phyloP scores from a whole-genome alignment of 2,888 invertebrate species.

The Nemotelus pantherinus region DNA sequence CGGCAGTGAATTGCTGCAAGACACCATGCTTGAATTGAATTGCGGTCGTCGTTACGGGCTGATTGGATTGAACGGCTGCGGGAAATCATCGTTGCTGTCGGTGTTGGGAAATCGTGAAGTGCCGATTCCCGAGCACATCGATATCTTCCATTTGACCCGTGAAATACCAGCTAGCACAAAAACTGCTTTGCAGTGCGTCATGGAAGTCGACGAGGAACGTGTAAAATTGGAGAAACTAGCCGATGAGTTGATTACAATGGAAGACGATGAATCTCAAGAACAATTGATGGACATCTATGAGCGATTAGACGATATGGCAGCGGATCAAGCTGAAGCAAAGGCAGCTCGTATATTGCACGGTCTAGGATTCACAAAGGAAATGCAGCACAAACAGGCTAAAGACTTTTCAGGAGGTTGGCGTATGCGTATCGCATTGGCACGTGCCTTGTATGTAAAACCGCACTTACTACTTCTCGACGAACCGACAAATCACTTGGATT shows the following conservation, averaged over 20 bases:
- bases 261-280: slow-evolving; percentile 93
- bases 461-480: slow-evolving; percentile 96
- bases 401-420: slow-evolving; percentile 97
- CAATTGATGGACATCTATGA: slow-evolving; percentile 98
- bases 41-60: slow-evolving; percentile 96
- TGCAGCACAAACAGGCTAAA: slow-evolving; percentile 88
- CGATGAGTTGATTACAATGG: slow-evolving; percentile 85
- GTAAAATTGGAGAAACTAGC: slow-evolving; percentile 90
- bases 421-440: slow-evolving; percentile 97
- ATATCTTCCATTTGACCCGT: slow-evolving; percentile 95
- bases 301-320: slow-evolving; percentile 94
- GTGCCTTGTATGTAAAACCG: slow-evolving; percentile 97
- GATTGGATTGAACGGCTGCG: slow-evolving; percentile 97
- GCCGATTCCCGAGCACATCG: slow-evolving; percentile 95
- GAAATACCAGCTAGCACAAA: slow-evolving; percentile 99
- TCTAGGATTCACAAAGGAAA: slow-evolving; percentile 89
- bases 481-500: slow-evolving; percentile 98
- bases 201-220: slow-evolving; percentile 97
- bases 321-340: slow-evolving; percentile 93
- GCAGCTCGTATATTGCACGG: slow-evolving; percentile 96
- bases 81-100: slow-evolving; percentile 94
- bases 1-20: slow-evolving; percentile 94
- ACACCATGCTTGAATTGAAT: slow-evolving; percentile 96
- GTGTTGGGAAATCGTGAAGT: slow-evolving; percentile 93
- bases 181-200: slow-evolving; percentile 93